Evolutionary conservation across 2,888 invertebrate genomes (phyloP), one percentile per base, ranked within the genome.

Genomic region (Zeuzera pyrina): DNA sequence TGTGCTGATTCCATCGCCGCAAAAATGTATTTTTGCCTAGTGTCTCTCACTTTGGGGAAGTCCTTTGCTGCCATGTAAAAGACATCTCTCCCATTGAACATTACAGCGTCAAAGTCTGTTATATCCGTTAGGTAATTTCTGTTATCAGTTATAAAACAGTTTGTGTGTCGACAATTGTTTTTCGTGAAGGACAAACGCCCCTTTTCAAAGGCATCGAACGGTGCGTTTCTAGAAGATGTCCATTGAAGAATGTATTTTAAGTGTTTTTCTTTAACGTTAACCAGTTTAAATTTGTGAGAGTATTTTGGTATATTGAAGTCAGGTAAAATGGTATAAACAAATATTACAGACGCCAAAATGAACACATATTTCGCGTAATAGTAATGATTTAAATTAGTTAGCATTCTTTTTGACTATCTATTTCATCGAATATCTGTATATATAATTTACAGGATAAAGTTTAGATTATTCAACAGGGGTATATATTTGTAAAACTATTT

Each of bases 11-110:
- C 76, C 35, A 64, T 65, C 8, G 50, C 56, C 3, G 55, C 63
- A 31, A 65, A 73, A 2, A 62, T 61, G 35, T 58, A 74, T 26
- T 72, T 74, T 36, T 74, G 74, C 11, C 51, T 49, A 0, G 42
- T 33, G 0, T 53, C 52, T 28, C 71, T 51, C 3, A 28, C 34
- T 15, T 11, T 6, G 1, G 68, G 68, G 13, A 63, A 32, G 8
- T 35, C 6, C 2, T 10, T 7, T 7, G 22, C 8, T 3, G 11
- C 3, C 7, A 31, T 21, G 5, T 28, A 29, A 8, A 15, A 7
- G 1, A 28, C 31, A 24, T 31, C 7, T 26, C 7, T 8, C 7
- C 7, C 47, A 16, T 46, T 27, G 36, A 56, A 56, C 2, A 41
- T 45, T 10, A 58, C 42, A 1, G 43, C 51, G 11, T 57, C 49